These are phyloP conservation scores for Drosophila kambysellisi DNA, from an alignment of 2,888 invertebrate species.

Conservation along the genomic window DNA sequence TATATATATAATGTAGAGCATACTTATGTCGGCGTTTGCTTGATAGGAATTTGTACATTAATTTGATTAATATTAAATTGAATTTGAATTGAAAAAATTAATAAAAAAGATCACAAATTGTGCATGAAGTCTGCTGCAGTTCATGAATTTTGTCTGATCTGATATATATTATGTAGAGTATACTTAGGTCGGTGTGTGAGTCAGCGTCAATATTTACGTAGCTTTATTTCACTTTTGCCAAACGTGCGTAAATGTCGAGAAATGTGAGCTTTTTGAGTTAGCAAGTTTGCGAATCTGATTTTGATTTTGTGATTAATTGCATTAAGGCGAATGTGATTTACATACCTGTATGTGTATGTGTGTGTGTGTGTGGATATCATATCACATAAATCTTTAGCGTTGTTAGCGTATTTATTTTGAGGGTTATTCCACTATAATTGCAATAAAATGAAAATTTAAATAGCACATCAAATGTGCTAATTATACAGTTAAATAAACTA, in stretches of 20 bases:
- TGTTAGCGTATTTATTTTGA: slow-evolving; percentile 49
- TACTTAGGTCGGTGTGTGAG: slow-evolving; percentile 19
- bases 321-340: slow-evolving; percentile 47
- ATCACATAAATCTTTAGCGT: slow-evolving; percentile 16
- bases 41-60: too few species aligned
- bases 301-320: slow-evolving; percentile 59
- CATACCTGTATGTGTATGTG: slow-evolving; percentile 2
- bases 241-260: slow-evolving; percentile 74
- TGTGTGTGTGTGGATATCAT: slow-evolving; percentile 12
- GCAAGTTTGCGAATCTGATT: slow-evolving; percentile 63
- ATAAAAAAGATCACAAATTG: too few species aligned
- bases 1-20: too few species aligned
- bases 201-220: background rate
- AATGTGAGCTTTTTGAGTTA: slow-evolving; percentile 68
- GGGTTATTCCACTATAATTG: slow-evolving; percentile 67
- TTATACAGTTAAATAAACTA: slow-evolving; percentile 73
- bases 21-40: too few species aligned
- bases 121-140: too few species aligned
- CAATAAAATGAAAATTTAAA: slow-evolving; percentile 76
- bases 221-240: slow-evolving; percentile 38
- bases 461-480: slow-evolving; percentile 77
- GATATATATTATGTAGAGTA: slow-evolving; percentile 25
- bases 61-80: too few species aligned
- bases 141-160: too few species aligned
- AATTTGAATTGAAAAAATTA: too few species aligned